These are phyloP conservation scores for Australoheros facetus DNA, from an alignment of 2,797 vertebrate genomes.

Conservation along the genomic window DNA sequence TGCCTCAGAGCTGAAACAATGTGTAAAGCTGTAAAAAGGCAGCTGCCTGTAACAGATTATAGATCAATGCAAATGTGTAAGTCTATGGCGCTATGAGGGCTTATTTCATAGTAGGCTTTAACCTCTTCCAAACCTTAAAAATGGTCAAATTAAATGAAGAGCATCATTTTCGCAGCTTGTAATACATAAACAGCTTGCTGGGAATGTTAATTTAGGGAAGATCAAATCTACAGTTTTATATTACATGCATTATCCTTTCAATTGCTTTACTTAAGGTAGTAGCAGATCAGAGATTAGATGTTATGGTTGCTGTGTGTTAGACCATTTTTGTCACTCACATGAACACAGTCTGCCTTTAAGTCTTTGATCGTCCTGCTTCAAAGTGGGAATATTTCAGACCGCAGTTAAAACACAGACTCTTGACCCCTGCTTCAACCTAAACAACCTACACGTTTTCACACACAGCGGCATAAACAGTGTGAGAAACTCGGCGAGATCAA, in stretches of 20 bases:
- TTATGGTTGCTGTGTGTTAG: neutral
- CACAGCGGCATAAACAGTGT: neutral
- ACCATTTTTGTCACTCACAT: neutral
- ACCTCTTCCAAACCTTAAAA: neutral
- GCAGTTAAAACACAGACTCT: neutral
- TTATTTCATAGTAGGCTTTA: neutral
- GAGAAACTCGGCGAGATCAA: slow-evolving; percentile 60
- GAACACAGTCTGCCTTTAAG: neutral
- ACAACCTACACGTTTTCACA: neutral
- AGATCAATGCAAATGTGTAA: neutral
- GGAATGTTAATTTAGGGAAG: neutral
- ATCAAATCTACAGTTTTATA: neutral
- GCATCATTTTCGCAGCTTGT: neutral
- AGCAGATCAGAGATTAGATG: neutral
- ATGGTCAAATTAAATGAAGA: neutral
- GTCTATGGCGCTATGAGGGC: neutral
- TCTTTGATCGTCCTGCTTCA: slow-evolving; percentile 38
- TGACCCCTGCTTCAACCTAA: slow-evolving; percentile 54
- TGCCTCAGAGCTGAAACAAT: neutral
- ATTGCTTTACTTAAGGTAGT: neutral
- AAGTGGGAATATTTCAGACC: neutral
- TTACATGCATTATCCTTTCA: neutral
- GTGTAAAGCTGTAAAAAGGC: neutral
- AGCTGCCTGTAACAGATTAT: neutral
- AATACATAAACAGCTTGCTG: neutral